Conservation (phyloP, 2,888 invertebrate genomes). For the Hybos culiciformis region DNA sequence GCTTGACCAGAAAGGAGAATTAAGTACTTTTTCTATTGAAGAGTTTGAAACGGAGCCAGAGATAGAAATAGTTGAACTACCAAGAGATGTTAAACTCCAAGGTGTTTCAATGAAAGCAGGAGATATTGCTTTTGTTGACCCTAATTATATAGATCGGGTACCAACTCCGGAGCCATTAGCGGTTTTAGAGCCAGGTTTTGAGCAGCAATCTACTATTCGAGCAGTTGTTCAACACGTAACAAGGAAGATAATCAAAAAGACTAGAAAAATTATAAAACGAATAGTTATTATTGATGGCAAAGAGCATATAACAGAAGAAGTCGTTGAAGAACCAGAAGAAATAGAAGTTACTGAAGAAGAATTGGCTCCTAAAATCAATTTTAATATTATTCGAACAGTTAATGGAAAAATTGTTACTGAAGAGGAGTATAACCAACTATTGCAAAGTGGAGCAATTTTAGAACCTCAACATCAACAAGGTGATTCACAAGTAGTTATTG, state of each 20-base stretch:
- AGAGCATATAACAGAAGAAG: conserved; percentile 69
- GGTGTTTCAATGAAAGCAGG: conserved; percentile 34
- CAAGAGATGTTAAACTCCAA: conserved; percentile 24
- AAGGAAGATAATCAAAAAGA: conserved; percentile 58
- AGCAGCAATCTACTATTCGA: conserved; percentile 47
- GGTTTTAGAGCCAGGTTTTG: conserved; percentile 26
- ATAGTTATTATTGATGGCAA: conserved; percentile 69
- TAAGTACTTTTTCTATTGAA: conserved; percentile 28
- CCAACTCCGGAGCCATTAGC: conserved; percentile 19
- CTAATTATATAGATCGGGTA: conserved; percentile 23
- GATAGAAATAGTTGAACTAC: conserved; percentile 22
- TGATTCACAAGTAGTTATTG: conserved; percentile 27
- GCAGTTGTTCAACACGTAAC: conserved; percentile 74
- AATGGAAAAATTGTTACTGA: conserved; percentile 37
- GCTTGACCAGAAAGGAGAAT: conserved; percentile 36
- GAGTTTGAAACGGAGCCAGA: conserved; percentile 33
- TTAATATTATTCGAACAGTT: conserved; percentile 45
- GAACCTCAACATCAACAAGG: conserved; percentile 13
- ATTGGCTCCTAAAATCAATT: conserved; percentile 25
- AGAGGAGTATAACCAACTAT: conserved; percentile 28
- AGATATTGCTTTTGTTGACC: conserved; percentile 32
- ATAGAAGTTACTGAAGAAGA: conserved; percentile 30
- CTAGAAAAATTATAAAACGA: conserved; percentile 59
- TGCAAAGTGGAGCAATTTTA: conserved; percentile 18
- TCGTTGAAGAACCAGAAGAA: conserved; percentile 69